A percentile compares a stretch with the other conserved stretches of the same genome.
These are phyloP conservation scores for Lateolabrax maculatus DNA, from an alignment of 2,797 vertebrate species.

Conservation along the genomic window DNA sequence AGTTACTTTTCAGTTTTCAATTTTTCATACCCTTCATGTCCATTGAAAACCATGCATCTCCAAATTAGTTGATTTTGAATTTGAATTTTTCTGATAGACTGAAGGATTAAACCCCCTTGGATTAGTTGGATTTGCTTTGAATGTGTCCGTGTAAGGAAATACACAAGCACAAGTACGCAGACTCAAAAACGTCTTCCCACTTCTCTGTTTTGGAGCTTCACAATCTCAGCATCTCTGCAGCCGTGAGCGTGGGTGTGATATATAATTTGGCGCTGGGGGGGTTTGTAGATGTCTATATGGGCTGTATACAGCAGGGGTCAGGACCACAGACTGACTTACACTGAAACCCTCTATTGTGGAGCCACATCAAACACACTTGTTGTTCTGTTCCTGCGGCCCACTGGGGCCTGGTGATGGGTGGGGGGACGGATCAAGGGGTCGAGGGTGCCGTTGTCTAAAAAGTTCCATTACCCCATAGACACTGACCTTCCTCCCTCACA, in stretches of 20 bases:
- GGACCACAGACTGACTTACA: conserved; percentile 45
- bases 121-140: too few relatives aligned
- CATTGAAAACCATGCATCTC: too few relatives aligned
- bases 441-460: conserved; percentile 61
- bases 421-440: conserved; percentile 57
- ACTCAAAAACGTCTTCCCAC: background rate
- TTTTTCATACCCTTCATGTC: too few relatives aligned
- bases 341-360: conserved; percentile 74
- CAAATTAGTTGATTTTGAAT: too few relatives aligned
- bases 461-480: conserved; percentile 75
- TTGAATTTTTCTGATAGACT: too few relatives aligned
- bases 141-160: background rate
- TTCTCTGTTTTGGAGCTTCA: background rate
- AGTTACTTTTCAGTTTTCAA: too few relatives aligned
- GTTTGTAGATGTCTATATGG: conserved; percentile 36
- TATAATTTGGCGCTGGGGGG: conserved; percentile 47
- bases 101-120: too few relatives aligned
- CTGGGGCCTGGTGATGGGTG: conserved; percentile 41
- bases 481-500: conserved; percentile 78
- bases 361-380: conserved; percentile 72
- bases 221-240: conserved; percentile 10
- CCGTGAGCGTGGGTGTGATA: conserved; percentile 41
- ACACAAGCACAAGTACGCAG: background rate
- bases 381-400: conserved; percentile 56
- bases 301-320: conserved; percentile 56